These are phyloP conservation scores for Salticus scenicus DNA, from an alignment of 2,888 invertebrate species.

Conservation along the genomic window DNA sequence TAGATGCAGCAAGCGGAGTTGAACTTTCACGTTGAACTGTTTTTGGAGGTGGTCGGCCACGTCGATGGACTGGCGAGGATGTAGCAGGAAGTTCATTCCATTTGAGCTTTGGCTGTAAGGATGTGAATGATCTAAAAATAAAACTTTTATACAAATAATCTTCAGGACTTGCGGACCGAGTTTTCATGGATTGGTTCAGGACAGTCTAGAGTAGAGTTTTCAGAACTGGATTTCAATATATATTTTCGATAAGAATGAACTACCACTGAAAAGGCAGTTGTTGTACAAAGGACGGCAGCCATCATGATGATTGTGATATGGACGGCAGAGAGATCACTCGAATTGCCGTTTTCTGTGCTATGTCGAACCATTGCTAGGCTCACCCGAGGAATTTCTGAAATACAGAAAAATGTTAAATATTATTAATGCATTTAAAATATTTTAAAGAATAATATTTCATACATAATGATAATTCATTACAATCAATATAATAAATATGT, in stretches of 20 bases:
- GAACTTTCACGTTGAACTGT: conserved; percentile 61
- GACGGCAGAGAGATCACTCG: conserved; percentile 56
- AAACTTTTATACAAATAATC: conserved; percentile 68
- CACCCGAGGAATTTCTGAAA: conserved; percentile 52
- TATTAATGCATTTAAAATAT: too few species aligned
- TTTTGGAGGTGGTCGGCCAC: conserved; percentile 31
- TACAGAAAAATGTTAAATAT: background rate
- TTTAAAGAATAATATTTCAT: too few species aligned
- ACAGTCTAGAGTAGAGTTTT: conserved; percentile 35
- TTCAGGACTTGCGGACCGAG: conserved; percentile 60
- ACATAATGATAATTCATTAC: too few species aligned
- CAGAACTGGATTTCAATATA: conserved; percentile 7
- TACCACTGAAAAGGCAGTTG: conserved; percentile 45
- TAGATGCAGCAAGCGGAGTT: conserved; percentile 59
- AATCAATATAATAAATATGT: too few species aligned
- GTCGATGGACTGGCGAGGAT: conserved; percentile 52
- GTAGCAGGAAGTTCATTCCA: conserved; percentile 49
- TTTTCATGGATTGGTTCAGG: conserved; percentile 50
- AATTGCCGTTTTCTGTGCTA: conserved; percentile 16
- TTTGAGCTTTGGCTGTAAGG: conserved; percentile 51
- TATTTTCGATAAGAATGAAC: conserved; percentile 43
- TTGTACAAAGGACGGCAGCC: conserved; percentile 51
- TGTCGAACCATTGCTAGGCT: conserved; percentile 60
- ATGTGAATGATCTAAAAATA: conserved; percentile 56
- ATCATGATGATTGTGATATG: conserved; percentile 63